Evolutionary conservation across 2,797 vertebrate genomes (phyloP).

Genomic region (Bradypus variegatus): DNA sequence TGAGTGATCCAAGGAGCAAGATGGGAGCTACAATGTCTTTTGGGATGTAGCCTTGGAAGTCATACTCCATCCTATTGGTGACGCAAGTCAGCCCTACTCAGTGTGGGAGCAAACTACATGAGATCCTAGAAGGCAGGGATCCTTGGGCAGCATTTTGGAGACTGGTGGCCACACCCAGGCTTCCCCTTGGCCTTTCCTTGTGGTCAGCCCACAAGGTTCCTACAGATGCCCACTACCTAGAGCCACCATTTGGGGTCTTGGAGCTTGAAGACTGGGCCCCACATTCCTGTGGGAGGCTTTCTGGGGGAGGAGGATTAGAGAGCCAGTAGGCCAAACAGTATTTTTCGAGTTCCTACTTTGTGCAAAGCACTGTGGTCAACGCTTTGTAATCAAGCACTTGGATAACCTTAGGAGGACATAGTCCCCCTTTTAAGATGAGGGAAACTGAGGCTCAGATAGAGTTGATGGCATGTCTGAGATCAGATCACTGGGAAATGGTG

Average conservation of each 20-base stretch:
- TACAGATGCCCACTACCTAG: neutral
- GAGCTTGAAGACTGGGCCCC: neutral
- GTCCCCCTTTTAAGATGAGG: neutral
- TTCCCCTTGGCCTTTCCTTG: neutral
- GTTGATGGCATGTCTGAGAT: neutral
- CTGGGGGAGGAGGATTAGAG: neutral
- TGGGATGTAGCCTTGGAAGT: neutral
- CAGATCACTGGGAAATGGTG: neutral
- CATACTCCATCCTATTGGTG: accelerated
- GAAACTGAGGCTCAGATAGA: neutral
- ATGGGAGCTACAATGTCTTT: neutral
- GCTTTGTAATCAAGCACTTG: neutral
- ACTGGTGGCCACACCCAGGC: neutral
- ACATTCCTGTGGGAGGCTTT: neutral
- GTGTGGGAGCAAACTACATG: neutral
- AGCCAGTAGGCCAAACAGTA: neutral
- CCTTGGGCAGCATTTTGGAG: neutral
- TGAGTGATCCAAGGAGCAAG: neutral
- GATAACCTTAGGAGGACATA: neutral
- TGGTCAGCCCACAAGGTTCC: neutral
- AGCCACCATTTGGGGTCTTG: neutral
- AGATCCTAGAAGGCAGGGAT: neutral
- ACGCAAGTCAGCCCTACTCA: neutral
- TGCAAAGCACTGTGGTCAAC: neutral
- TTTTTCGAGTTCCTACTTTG: neutral